These are phyloP conservation scores for Heliconius melpomene DNA, from an alignment of 1,140 invertebrate genomes.

Conservation along the genomic window DNA sequence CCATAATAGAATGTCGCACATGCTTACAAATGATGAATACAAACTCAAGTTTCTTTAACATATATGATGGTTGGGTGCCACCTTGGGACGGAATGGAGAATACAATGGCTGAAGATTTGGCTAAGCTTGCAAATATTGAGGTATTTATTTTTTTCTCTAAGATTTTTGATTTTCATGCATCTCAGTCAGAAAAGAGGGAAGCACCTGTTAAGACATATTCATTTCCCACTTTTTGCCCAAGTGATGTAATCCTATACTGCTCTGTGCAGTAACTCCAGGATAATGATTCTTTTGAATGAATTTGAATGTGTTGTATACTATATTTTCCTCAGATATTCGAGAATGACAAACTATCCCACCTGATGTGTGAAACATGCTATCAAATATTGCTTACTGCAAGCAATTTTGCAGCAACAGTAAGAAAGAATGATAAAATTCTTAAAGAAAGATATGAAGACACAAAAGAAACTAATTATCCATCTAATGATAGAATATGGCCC, in stretches of 20 bases:
- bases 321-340: constrained; percentile 46
- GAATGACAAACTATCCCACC: constrained; percentile 55
- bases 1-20: constrained; percentile 53
- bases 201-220: too few relatives aligned
- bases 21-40: constrained; percentile 53
- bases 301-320: not conserved
- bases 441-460: constrained; percentile 37
- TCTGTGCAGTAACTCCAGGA: too few relatives aligned
- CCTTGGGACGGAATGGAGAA: constrained; percentile 58
- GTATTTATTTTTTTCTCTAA: constrained; percentile 32
- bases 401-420: constrained; percentile 50
- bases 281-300: not conserved
- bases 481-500: constrained; percentile 52
- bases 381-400: constrained; percentile 55
- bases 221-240: not conserved
- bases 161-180: too few relatives aligned
- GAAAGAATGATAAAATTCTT: constrained; percentile 51
- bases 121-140: constrained; percentile 57
- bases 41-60: constrained; percentile 44
- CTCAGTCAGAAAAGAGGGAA: too few relatives aligned
- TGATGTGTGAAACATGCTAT: constrained; percentile 62
- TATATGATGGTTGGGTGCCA: constrained; percentile 60
- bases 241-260: not conserved
- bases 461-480: not conserved
- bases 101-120: constrained; percentile 62